These are phyloP conservation scores for Ommatoiulus sabulosus DNA, from an alignment of 2,888 invertebrate species.

Conservation along the genomic window DNA sequence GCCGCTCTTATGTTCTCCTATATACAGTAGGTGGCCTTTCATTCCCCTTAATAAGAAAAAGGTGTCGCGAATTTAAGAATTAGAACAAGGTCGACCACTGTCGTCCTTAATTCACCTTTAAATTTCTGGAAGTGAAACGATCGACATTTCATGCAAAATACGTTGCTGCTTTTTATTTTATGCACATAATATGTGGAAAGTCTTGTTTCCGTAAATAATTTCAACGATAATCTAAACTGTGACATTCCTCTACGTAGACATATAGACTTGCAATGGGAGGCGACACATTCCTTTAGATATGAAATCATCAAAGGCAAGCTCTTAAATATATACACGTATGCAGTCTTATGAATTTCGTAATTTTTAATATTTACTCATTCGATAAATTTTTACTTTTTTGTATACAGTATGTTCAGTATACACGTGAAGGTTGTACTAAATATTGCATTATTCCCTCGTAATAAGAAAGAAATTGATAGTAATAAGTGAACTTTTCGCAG, in stretches of 20 bases:
- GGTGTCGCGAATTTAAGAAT: conserved; percentile 46
- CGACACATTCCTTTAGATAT: not conserved
- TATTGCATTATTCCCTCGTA: too few relatives aligned
- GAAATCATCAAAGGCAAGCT: not conserved
- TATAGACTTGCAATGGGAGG: not conserved
- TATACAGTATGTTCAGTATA: conserved; percentile 10
- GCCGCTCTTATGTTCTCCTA: not conserved
- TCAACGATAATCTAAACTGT: not conserved
- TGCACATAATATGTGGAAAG: not conserved
- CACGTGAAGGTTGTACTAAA: too few relatives aligned
- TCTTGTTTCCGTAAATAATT: conserved; percentile 30
- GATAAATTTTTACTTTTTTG: too few relatives aligned
- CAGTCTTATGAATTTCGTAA: not conserved
- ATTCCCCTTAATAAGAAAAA: conserved; percentile 17
- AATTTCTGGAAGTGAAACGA: conserved; percentile 13
- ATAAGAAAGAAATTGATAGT: too few relatives aligned
- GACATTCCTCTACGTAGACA: not conserved
- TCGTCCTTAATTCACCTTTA: conserved; percentile 52
- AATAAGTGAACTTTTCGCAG: too few relatives aligned
- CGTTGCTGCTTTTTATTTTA: not conserved
- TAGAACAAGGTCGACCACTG: conserved; percentile 54
- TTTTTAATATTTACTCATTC: not conserved
- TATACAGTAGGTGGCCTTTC: not conserved
- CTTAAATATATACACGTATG: too few relatives aligned
- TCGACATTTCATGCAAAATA: conserved; percentile 41